Conservation (phyloP, 2,797 vertebrate species). For the Synaphobranchus kaupii region DNA sequence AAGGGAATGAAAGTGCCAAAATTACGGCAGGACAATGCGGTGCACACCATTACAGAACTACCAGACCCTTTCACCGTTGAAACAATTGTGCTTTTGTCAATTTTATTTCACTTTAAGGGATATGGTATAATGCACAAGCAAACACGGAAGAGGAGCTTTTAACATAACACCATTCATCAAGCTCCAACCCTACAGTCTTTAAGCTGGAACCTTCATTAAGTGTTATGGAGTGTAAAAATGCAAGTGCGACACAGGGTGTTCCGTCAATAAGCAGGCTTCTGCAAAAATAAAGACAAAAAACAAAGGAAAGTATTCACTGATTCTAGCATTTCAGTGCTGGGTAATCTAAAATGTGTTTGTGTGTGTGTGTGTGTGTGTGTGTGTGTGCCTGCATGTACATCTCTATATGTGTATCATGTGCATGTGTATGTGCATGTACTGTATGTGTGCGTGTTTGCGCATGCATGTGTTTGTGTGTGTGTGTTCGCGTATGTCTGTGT, state of each 20-base stretch:
- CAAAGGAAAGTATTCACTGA: neutral
- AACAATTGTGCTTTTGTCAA: neutral
- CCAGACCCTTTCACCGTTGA: neutral
- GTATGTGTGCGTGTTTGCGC: neutral
- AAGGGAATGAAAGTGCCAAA: neutral
- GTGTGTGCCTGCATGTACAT: too few relatives aligned
- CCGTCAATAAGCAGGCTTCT: neutral
- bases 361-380: too few relatives aligned
- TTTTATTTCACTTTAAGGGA: neutral
- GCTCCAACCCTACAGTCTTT: conserved; percentile 64
- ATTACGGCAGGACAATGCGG: neutral
- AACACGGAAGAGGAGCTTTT: conserved; percentile 35
- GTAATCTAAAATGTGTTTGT: neutral
- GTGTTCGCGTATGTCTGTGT: neutral
- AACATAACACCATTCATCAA: conserved; percentile 52
- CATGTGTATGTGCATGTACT: too few relatives aligned
- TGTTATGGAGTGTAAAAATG: conserved; percentile 41
- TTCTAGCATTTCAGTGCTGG: neutral
- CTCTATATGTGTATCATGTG: neutral
- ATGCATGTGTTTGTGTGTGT: neutral
- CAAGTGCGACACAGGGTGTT: conserved; percentile 32
- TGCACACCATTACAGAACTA: neutral
- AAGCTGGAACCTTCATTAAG: conserved; percentile 60
- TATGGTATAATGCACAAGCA: conserved; percentile 5
- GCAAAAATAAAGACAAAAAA: neutral